Base-by-base conservation (phyloP, 2,797 vertebrate species). In the Gymnocypris eckloni region DNA sequence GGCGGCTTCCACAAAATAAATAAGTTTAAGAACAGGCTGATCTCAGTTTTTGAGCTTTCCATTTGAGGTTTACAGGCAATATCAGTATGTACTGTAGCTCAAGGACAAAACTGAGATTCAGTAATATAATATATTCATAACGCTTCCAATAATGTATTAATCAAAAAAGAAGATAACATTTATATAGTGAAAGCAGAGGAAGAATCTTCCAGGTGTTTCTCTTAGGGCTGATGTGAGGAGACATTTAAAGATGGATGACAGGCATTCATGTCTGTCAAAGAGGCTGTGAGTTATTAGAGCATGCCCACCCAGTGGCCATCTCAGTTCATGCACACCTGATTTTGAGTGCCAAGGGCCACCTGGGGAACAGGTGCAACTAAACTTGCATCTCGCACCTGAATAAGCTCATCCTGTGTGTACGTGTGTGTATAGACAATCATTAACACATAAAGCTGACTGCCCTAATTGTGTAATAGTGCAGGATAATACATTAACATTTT, bases 281-380 rank as follows among this genome's bases (percentile, higher is more conserved):
- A 85, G 66, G 86, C 39, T 83, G 86, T 33, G 79, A 86, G 84
- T 90, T 90, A 90, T 88, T 86, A 88, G 90, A 90, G 88, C 88
- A 48, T 89, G 83, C 66, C 64, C 66, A 50, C 80, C 87, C 80
- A 72, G 75, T 86, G 82, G 88, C 84, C 71, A 77, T 84, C 50
- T 88, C 81, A 86, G 83, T 88, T 86, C 83, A 85, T 84, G 54
- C 82, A 85, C 90, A 90, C 82, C 89, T 90, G 88, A 87, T 88
- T 88, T 87, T 67, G 48, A 86, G 86, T 87, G 86, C 88, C 87
- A 88, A 84, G 81, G 90, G 88, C 89, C 84, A 86, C 86, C 61
- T 82, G 84, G 80, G 82, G 83, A 88, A 88, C 90, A 90, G 90
- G 86, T 91, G 90, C 87, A 87, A 72, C 75, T 71, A 85, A 87